Base-by-base conservation (phyloP, 2,888 invertebrate species). In the Glaucopsyche alexis region DNA sequence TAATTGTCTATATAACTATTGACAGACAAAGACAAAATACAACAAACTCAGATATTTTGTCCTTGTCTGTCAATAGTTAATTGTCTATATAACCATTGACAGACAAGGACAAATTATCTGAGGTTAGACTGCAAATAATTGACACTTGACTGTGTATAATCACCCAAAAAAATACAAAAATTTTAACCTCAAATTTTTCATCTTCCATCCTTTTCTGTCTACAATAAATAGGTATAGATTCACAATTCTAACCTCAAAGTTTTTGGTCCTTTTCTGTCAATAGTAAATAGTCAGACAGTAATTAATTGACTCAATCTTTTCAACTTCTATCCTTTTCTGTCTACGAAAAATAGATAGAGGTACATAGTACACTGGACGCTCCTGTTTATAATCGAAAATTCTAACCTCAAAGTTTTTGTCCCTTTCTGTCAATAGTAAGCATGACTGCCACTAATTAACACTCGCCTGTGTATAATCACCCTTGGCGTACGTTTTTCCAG, bases 401-500 rank as follows among this genome's bases (percentile, higher is more conserved):
- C 19, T 55, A 55, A 55, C 11, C 55, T 19, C 19, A 19, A 9
- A 19, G 0, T 11, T 19, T 8, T 16, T 55, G n/a, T 55, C 55
- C 19, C 19, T 55, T 3, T 52, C 49, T 49, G 49, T 49, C n/a
- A 29, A 29, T 29, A 29, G 29, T 29, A 29, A 29, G n/a, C n/a
- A 29, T 29, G 29, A 29, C 29, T 29, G 29, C 29, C 2, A 29
- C 60, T 79, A 89, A 78, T 88, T 75, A 65, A 74, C 78, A 84
- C 77, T 83, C 7, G 85, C 80, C 19, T 86, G 87, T 13, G 87
- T 84, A 50, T 84, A 92, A 81, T 92, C 92, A 0, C 92, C 92
- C 75, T 89, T 91, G 76, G 91, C 91, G 2, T 88, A 85, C 3
- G 85, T 86, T 0, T 82, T 80, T 78, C 89, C 90, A 4, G 90